Evolutionary conservation across 1,140 invertebrate genomes (phyloP), one percentile per base, ranked within the genome.

Genomic region (Tetranychus urticae): DNA sequence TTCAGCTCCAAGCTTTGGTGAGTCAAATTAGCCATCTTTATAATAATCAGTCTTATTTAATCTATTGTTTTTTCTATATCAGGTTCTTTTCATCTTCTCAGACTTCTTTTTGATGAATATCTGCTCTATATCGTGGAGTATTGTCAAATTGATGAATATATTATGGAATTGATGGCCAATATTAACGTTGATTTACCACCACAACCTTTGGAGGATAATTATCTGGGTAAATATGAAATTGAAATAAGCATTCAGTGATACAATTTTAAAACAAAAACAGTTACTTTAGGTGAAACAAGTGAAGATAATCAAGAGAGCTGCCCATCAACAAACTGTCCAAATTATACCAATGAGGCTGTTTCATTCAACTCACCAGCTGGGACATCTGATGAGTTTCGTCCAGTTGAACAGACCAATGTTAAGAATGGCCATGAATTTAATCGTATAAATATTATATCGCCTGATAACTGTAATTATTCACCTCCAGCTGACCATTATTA

Each of bases 21-120:
- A 58, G 60, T 52, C 37, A 23, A 34, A 47, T 35, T 56, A 23
- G 39, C 48, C 13, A 31, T 42, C 46, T 50, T n/a, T 10, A 46
- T 47, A 34, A 42, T 42, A 56, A 1, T 5, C n/a, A 57, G 62
- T 50, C 7, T 34, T 39, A 62, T 58, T 65, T 37, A n/a, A 54
- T 47, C 23, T 6, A 47, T n/a, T 56, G 1, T 65, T 0, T 60
- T 23, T 23, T 23, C 23, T 23, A 23, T 23, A 23, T 23, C 23
- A 78, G 77, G 75, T 37, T 77, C 75, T 0, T 78, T 77, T 63
- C 75, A 77, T 64, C 68, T 78, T 42, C 66, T 78, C 47, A 74
- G 77, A 61, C 67, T 77, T 23, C 74, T 77, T 70, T 77, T 77
- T 65, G 75, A 78, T 63, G 77, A 78, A 61, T 77, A 77, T 62